Evolutionary conservation across 2,797 vertebrate species (phyloP).

Genomic region (Nannoperca australis): DNA sequence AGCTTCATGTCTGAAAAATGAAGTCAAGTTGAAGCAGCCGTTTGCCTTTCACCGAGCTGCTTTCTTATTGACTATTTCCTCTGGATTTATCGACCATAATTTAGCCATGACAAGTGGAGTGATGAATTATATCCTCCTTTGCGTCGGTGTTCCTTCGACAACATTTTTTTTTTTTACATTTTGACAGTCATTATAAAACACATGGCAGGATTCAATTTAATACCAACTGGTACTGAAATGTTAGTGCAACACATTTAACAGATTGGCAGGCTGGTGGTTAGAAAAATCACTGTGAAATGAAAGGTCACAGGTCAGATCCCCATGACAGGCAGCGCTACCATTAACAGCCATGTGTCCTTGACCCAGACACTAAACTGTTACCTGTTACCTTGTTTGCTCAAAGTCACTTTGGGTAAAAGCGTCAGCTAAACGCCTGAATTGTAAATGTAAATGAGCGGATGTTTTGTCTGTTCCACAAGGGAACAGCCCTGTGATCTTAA

Average conservation of each 20-base stretch:
- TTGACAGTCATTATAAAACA: slow-evolving; percentile 37
- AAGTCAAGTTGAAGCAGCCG: slow-evolving; percentile 40
- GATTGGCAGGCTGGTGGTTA: slow-evolving; percentile 9
- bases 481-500: slow-evolving; percentile 35
- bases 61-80: slow-evolving; percentile 62
- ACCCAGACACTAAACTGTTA: slow-evolving; percentile 34
- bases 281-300: slow-evolving; percentile 3
- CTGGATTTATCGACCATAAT: slow-evolving; percentile 59
- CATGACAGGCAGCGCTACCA: background rate
- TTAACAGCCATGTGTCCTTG: slow-evolving; percentile 49
- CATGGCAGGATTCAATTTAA: slow-evolving; percentile 30
- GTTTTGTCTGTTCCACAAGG: slow-evolving; percentile 12
- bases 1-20: slow-evolving; percentile 32
- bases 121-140: slow-evolving; percentile 49
- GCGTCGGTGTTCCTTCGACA: slow-evolving; percentile 27
- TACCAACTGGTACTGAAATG: slow-evolving; percentile 32
- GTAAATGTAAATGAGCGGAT: slow-evolving; percentile 46
- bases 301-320: slow-evolving; percentile 49
- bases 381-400: slow-evolving; percentile 30
- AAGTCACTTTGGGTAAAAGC: slow-evolving; percentile 34
- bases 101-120: slow-evolving; percentile 44
- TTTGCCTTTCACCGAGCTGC: slow-evolving; percentile 42
- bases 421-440: slow-evolving; percentile 30
- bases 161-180: slow-evolving; percentile 15
- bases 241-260: slow-evolving; percentile 34